phyloP scores from a whole-genome alignment of 2,797 vertebrate genomes.

The Myotis planiceps region DNA sequence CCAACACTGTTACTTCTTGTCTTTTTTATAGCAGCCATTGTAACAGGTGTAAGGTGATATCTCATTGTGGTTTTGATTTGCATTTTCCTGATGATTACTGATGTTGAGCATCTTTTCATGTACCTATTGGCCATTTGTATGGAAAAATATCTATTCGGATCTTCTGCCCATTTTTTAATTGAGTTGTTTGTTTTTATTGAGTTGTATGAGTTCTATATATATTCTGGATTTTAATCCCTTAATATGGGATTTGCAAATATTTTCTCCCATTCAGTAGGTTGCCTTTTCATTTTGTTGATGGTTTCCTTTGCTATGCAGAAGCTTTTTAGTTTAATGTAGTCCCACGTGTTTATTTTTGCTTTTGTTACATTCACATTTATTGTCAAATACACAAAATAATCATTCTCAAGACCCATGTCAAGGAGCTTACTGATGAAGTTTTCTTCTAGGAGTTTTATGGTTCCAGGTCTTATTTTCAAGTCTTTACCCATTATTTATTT shows the following conservation, averaged over 20 bases:
- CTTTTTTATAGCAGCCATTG: neutral
- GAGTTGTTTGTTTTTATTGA: neutral
- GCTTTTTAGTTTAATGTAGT: neutral
- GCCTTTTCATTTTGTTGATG: neutral
- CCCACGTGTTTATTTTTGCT: neutral
- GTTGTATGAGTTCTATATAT: neutral
- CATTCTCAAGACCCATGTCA: neutral
- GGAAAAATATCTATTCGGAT: neutral
- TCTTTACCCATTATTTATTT: constrained; percentile 1
- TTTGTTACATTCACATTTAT: neutral
- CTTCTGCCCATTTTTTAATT: neutral
- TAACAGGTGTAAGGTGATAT: neutral
- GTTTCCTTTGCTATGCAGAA: neutral
- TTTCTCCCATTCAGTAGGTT: neutral
- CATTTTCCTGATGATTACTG: neutral
- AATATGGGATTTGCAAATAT: neutral
- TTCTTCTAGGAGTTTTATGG: neutral
- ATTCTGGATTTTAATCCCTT: neutral
- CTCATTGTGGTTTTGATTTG: neutral
- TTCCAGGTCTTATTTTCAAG: neutral
- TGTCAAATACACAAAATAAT: neutral
- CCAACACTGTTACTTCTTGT: neutral
- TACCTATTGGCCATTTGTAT: neutral
- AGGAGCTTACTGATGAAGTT: neutral
- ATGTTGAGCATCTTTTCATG: neutral